Base-by-base conservation (phyloP, 1,140 invertebrate genomes). In the Xylocopa sonorina region DNA sequence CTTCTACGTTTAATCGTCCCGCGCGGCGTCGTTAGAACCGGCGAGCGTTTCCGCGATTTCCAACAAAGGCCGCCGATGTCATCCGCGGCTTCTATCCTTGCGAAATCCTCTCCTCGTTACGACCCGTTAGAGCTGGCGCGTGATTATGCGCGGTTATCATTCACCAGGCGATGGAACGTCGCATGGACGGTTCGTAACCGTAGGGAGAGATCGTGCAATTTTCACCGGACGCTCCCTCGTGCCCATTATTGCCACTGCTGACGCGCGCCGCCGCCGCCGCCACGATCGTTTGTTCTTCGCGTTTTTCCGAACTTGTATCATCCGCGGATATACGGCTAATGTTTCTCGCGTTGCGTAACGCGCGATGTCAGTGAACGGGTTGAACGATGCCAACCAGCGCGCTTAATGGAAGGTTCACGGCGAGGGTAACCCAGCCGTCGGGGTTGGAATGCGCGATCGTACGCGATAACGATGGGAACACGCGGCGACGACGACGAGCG, bases 221-320 rank as follows among this genome's bases (percentile, higher is more conserved):
- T 71, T 78, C 75, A 78, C 71, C 62, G 43, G 75, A 60, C 75
- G 75, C 75, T 78, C 75, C 75, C 66, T 71, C 43, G 46, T 69
- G 66, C 67, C 67, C 75, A 71, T 78, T 76, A 76, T 57, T 50
- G 27, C 50, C n/a, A 16, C 50, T 38, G 9, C 3, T 16, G 21
- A 2, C 9, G n/a, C 21, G 10, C 3, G 14, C n/a, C 7, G 0
- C 2, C 3, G 62, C 27, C 74, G 64, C 38, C 3, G 14, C n/a
- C 7, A 0, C 2, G 6, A 72, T 38, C 74, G 64, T 48, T 60
- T 58, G 75, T 41, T 48, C 29, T 32, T 46, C 38, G 64, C 74
- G 62, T 77, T 77, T 77, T 77, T 77, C 66, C 34, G 75, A 77
- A 77, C 75, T 77, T 69, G 66, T 58, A 77, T 77, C 74, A 77